Base-by-base conservation (phyloP, 2,888 invertebrate genomes). In the Artemia sp. region DNA sequence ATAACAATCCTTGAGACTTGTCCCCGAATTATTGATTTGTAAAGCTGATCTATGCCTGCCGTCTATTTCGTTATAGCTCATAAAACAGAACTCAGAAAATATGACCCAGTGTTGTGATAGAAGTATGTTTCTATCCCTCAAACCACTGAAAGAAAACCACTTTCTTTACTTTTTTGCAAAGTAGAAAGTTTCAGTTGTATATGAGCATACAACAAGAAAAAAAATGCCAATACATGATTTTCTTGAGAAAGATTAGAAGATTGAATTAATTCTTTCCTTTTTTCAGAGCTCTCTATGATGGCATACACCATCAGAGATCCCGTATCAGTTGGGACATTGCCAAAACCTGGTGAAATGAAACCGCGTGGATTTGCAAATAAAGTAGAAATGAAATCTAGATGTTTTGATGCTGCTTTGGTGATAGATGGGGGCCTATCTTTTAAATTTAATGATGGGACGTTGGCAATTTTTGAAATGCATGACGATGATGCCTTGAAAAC, bases 401-500 rank as follows among this genome's bases (percentile, higher is more conserved):
- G 97, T 80, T 86, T 86, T 75, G 91, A 93, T 79, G 93, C 90
- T 12, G 88, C 89, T 77, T 81, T 98, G 19, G 96, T 97, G 0
- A 85, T 98, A 38, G 98, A 98, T 78, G 97, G 98, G 51, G 92
- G 94, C 72, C 86, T 93, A 14, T 90, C 91, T 0, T 92, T 91
- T 77, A 85, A 87, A 0, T 98, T 97, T 79, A 96, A 95, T 79
- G 92, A 93, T 77, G 97, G 97, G 2, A 88, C 93, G 0, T 84
- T 87, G 73, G 95, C 90, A 0, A 78, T 86, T 10, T 79, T 98
- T 12, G 90, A 93, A 79, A 86, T 90, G 51, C 82, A 85, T 73
- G 89, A 90, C 0, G 88, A 92, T 77, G 95, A 97, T 78, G 86
- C 91, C 0, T 81, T 98, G 0, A 83, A 89, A 78, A 93, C 94